These are phyloP conservation scores for Agrochola macilenta DNA, from an alignment of 2,888 invertebrate genomes.

Conservation along the genomic window DNA sequence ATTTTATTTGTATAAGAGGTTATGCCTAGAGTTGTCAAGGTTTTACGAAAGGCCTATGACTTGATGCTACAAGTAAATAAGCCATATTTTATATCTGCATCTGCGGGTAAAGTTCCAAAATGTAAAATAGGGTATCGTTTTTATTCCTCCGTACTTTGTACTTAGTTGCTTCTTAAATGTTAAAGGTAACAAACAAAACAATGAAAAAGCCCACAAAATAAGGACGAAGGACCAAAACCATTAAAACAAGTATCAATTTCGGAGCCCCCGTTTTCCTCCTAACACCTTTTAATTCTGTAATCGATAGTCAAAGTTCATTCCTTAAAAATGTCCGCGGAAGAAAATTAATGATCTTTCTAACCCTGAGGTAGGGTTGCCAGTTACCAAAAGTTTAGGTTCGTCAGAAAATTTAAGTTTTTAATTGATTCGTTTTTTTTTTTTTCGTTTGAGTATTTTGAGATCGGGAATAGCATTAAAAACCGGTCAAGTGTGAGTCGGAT, in stretches of 20 bases:
- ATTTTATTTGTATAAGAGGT: no score
- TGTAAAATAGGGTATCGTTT: neutral
- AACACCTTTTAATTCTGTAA: conserved; percentile 58
- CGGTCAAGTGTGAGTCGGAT: no score
- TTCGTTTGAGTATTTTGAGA: neutral
- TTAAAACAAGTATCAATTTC: conserved; percentile 59
- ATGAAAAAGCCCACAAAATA: conserved; percentile 24
- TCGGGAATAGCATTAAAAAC: neutral
- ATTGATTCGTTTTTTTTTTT: neutral
- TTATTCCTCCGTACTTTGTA: neutral
- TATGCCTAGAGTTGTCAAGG: no score
- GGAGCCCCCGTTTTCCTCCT: conserved; percentile 31
- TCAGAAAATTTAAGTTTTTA: neutral
- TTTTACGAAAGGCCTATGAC: no score
- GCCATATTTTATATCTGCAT: no score
- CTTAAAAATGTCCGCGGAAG: conserved; percentile 52
- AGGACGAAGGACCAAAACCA: conserved; percentile 25
- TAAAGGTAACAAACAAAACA: conserved; percentile 3
- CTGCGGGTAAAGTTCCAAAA: neutral
- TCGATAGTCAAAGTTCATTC: conserved; percentile 59
- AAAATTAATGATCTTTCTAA: conserved; percentile 54
- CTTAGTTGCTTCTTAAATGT: conserved; percentile 10
- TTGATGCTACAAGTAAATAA: no score
- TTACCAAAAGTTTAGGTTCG: neutral
- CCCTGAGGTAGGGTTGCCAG: conserved; percentile 36